These are phyloP conservation scores for Chaenogobius annularis DNA, from an alignment of 2,113 vertebrate species.

Conservation along the genomic window DNA sequence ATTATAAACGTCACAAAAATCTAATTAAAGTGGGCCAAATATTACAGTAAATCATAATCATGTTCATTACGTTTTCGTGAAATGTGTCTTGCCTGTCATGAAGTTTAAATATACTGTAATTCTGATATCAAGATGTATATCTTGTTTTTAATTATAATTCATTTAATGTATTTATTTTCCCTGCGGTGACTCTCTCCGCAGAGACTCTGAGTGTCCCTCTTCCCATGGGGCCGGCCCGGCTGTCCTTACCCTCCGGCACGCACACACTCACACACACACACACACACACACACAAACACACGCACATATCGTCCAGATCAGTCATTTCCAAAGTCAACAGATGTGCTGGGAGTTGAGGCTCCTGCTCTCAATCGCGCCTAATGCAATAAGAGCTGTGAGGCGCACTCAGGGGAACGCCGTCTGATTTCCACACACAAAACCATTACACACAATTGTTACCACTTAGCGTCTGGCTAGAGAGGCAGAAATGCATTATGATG, in stretches of 20 bases:
- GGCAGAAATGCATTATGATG: background rate
- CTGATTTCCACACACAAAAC: constrained; percentile 10
- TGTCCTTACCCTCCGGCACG: constrained; percentile 30
- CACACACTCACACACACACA: constrained; percentile 25
- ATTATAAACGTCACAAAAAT: too few species aligned
- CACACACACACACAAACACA: constrained; percentile 41
- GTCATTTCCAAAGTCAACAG: constrained; percentile 74
- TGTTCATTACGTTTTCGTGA: too few species aligned
- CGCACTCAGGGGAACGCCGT: constrained; percentile 16
- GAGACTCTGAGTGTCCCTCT: constrained; percentile 62
- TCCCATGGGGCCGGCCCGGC: constrained; percentile 50
- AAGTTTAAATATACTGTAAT: too few species aligned
- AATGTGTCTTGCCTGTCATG: too few species aligned
- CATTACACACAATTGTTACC: constrained; percentile 21
- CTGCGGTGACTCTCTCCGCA: constrained; percentile 9
- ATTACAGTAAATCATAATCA: too few species aligned
- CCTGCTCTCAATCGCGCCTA: constrained; percentile 6
- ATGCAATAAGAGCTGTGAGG: constrained; percentile 44
- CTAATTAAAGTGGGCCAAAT: too few species aligned
- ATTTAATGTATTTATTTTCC: background rate
- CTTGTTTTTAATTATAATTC: too few species aligned
- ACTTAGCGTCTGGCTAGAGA: constrained; percentile 3
- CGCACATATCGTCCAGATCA: constrained; percentile 67
- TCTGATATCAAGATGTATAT: too few species aligned
- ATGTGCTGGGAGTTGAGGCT: constrained; percentile 54